These are phyloP conservation scores for Leptinotarsa rubiginosa DNA, from an alignment of 2,888 invertebrate genomes.

Conservation along the genomic window DNA sequence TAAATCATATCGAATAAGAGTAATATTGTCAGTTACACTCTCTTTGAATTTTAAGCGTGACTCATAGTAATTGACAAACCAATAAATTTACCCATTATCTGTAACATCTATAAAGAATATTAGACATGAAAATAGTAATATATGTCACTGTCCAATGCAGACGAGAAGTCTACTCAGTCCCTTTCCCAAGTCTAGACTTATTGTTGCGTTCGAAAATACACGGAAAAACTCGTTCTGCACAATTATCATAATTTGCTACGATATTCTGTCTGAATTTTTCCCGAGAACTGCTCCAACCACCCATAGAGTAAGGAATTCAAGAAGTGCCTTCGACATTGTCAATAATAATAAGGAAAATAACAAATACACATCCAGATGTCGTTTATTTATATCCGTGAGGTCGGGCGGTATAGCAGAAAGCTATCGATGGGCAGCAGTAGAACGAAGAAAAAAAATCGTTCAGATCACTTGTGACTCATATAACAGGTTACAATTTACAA, in stretches of 20 bases:
- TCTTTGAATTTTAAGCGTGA: too few species aligned
- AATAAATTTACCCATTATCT: too few species aligned
- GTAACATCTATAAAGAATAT: not conserved
- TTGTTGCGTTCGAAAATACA: not conserved
- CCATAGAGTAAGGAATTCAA: constrained; percentile 26
- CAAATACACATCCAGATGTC: constrained; percentile 56
- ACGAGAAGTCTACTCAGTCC: not conserved
- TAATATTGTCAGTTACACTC: too few species aligned
- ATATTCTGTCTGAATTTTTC: constrained; percentile 24
- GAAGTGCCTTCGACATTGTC: constrained; percentile 25
- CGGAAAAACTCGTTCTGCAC: constrained; percentile 15
- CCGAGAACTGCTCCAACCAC: constrained; percentile 21
- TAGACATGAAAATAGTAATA: not conserved
- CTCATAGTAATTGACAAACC: too few species aligned
- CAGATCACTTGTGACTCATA: constrained; percentile 63
- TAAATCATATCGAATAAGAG: too few species aligned
- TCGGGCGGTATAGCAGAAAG: constrained; percentile 49
- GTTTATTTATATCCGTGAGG: constrained; percentile 61
- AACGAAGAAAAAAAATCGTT: constrained; percentile 55
- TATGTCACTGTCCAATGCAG: not conserved
- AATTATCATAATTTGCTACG: constrained; percentile 28
- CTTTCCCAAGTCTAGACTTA: constrained; percentile 10
- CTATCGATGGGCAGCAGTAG: constrained; percentile 46
- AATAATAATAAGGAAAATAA: constrained; percentile 47
- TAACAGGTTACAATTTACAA: constrained; percentile 64